Conservation (phyloP, 2,113 vertebrate genomes). For the Natator depressus region DNA sequence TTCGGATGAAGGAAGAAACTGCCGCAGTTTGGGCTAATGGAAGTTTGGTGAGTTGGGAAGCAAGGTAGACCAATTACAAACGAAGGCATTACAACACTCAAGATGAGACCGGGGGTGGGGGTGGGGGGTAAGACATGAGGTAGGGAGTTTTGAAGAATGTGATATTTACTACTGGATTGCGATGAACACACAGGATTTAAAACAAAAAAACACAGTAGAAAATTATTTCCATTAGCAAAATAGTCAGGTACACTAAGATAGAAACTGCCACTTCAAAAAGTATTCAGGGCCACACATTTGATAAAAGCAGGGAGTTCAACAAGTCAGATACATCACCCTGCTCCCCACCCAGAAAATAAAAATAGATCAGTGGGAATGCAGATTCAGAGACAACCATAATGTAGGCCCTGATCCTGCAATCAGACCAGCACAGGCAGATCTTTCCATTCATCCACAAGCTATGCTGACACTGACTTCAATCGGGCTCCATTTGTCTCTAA, state of each 20-base stretch:
- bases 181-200: not conserved
- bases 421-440: not conserved
- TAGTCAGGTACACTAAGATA: not conserved
- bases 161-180: not conserved
- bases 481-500: not conserved
- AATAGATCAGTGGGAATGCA: not conserved
- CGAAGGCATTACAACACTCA: not conserved
- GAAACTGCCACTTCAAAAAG: not conserved
- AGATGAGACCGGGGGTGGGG: not conserved
- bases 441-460: not conserved
- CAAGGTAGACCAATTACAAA: rapidly evolving
- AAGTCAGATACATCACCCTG: not conserved
- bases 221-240: not conserved
- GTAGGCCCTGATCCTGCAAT: rapidly evolving
- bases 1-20: not conserved
- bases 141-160: not conserved
- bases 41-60: not conserved
- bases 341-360: not conserved
- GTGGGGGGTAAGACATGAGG: not conserved
- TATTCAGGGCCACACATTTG: not conserved
- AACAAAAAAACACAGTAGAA: not conserved
- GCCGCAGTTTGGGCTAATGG: not conserved
- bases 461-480: rapidly evolving
- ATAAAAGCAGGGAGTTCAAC: too few species aligned
- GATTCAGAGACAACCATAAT: not conserved